Base-by-base conservation (phyloP, 2,888 invertebrate species). In the Acrobasis repandana region DNA sequence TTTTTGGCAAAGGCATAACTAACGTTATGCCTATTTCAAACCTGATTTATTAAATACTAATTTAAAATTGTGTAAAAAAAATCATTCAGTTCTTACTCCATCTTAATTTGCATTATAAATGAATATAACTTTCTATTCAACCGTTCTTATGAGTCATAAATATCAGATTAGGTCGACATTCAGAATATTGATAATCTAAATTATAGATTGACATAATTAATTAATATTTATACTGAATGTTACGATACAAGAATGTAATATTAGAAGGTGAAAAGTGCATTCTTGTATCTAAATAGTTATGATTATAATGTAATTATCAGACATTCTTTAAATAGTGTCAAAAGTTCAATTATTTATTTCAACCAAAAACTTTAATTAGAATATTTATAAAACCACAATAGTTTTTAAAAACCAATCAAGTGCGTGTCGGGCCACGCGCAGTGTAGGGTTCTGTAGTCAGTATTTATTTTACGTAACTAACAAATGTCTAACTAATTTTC, bases 211-310 rank as follows among this genome's bases (percentile, higher is more conserved):
- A 56, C 57, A 48, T 48, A 57, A 48, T 57, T 57, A 57, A 57
- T 57, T 57, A 57, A 57, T 47, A 57, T 57, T 47, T 57, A 57
- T 57, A 57, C 11, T 18, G 15, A 47, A 57, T 47, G 48, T 56
- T 46, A 56, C 56, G 46, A 46, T 46, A 20, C 43, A 28, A 46
- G 57, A 57, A 57, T 57, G 34, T 51, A 9, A 15, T 16, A 57
- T 33, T 48, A 33, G 47, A 57, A 57, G 33, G 57, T 57, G 47
- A 48, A 8, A n/a, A n/a, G n/a, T 34, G 57, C 57, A 57, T 57
- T 57, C 33, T 34, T 57, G 51, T 51, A 34, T 33, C 15, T 34
- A n/a, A 34, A 51, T 51, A 51, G n/a, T 33, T 33, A 2, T 20
- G 14, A 4, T 49, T 49, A 20, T 49, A 4, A 4, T 20, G 14